Base-by-base conservation (phyloP, 2,797 vertebrate species). In the Lagocephalus sceleratus region DNA sequence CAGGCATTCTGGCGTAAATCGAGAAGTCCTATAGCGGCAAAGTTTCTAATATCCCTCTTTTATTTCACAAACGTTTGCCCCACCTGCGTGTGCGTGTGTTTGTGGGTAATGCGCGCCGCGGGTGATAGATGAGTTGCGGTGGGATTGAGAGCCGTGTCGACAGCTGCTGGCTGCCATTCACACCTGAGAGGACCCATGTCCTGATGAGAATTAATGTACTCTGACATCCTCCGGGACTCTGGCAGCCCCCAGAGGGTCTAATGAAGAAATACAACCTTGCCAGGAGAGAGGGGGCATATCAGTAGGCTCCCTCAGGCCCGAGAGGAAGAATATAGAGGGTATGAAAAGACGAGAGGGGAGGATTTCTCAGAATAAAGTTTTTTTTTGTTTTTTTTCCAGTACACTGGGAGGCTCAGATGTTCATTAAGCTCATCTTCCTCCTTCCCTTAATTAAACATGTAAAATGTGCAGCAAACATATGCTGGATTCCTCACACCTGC, bases 201-300 rank as follows among this genome's bases (percentile, higher is more conserved):
- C 90, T 89, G 91, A 94, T 93, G 92, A 93, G 94, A 95, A 94
- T 93, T 92, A 94, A 94, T 94, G 91, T 92, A 84, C 90, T 94
- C 89, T 91, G 93, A 94, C 90, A 92, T 92, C 92, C 91, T 91
- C 76, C 85, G 91, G 91, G 92, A 94, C 84, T 91, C 77, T 79
- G 83, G 71, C 84, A 88, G 88, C 87, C 87, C 85, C 89, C 75
- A 90, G 88, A 92, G 87, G 79, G 79, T 70, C 89, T 92, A 92
- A 92, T 92, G 90, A 92, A 92, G 88, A 93, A 94, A 92, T 88
- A 91, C 85, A 92, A 88, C 85, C 88, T 89, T 87, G 88, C 88
- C 74, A 78, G 79, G 71, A 83, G 81, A 87, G 59, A 66, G 75
- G 82, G 73, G 41, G 57, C 68, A 66, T 75, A 81, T 78, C 81